A percentile compares a stretch with the other conserved stretches of the same genome.
phyloP scores from a whole-genome alignment of 2,797 vertebrate genomes.

The Danio albolineatus region DNA sequence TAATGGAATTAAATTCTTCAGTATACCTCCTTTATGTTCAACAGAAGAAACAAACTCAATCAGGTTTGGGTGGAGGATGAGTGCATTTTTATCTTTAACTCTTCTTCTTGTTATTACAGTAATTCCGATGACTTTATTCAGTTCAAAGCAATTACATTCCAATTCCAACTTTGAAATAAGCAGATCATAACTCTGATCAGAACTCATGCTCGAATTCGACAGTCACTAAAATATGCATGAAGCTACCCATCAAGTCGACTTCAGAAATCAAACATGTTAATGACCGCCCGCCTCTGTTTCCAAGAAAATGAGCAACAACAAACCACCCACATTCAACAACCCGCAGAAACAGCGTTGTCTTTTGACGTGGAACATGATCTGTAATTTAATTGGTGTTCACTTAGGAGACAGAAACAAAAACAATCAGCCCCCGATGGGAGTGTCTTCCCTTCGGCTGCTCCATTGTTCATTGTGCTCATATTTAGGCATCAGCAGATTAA shows the following conservation, averaged over 20 bases:
- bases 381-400: conserved; percentile 29
- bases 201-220: background rate
- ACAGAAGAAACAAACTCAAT: too few species aligned
- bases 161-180: background rate
- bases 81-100: too few species aligned
- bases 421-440: conserved; percentile 19
- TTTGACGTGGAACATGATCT: conserved; percentile 20
- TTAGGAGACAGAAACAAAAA: conserved; percentile 25
- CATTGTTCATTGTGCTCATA: conserved; percentile 11
- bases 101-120: background rate
- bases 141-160: background rate
- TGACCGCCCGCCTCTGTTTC: conserved; percentile 20
- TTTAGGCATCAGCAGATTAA: background rate
- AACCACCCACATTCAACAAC: background rate
- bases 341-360: background rate
- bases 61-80: too few species aligned
- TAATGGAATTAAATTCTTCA: too few species aligned
- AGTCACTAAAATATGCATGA: conserved; percentile 10
- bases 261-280: conserved; percentile 18
- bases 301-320: conserved; percentile 18
- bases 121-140: background rate
- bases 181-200: background rate
- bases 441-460: background rate
- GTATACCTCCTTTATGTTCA: too few species aligned
- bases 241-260: background rate